Percentiles rank a stretch among this genome's conserved stretches.
Evolutionary conservation across 2,888 invertebrate genomes (phyloP).

Genomic region (Colletes collaris): DNA sequence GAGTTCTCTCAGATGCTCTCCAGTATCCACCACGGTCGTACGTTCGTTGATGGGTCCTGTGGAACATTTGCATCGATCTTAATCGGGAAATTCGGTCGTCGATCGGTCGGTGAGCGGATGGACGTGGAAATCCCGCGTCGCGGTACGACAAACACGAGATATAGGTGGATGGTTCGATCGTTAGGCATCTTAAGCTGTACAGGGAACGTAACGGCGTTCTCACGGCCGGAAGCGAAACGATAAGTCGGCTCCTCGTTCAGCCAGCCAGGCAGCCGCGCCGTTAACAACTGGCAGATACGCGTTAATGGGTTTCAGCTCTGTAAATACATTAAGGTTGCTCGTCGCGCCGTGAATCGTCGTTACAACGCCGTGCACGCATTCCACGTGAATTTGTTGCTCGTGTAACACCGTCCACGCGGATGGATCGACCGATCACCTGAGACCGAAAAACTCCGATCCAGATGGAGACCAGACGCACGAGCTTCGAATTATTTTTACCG

Average conservation of each 20-base stretch:
- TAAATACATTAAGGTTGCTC: conserved; percentile 74
- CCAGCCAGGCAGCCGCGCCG: conserved; percentile 57
- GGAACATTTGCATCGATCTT: conserved; percentile 37
- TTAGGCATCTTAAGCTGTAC: conserved; percentile 46
- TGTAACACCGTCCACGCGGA: conserved; percentile 1
- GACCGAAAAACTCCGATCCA: conserved; percentile 4
- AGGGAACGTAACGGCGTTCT: conserved; percentile 57
- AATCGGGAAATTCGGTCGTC: conserved; percentile 31
- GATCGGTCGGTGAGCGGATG: conserved; percentile 53
- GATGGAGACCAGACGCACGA: too few species aligned
- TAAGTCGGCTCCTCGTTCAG: conserved; percentile 65
- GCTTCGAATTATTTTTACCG: too few species aligned
- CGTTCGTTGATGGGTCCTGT: neutral
- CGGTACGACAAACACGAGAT: conserved; percentile 34
- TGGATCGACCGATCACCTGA: neutral
- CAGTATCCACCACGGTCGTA: too few species aligned
- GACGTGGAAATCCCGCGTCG: conserved; percentile 39
- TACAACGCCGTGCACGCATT: conserved; percentile 44
- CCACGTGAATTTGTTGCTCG: conserved; percentile 11
- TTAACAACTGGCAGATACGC: conserved; percentile 73
- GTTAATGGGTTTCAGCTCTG: conserved; percentile 76
- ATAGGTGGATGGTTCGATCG: conserved; percentile 36
- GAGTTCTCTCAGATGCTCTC: too few species aligned
- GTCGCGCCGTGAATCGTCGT: conserved; percentile 67
- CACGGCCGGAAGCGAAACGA: conserved; percentile 67